Evolutionary conservation across 2,888 invertebrate species (phyloP).

Genomic region (Hydrotaea cyrtoneurina): DNA sequence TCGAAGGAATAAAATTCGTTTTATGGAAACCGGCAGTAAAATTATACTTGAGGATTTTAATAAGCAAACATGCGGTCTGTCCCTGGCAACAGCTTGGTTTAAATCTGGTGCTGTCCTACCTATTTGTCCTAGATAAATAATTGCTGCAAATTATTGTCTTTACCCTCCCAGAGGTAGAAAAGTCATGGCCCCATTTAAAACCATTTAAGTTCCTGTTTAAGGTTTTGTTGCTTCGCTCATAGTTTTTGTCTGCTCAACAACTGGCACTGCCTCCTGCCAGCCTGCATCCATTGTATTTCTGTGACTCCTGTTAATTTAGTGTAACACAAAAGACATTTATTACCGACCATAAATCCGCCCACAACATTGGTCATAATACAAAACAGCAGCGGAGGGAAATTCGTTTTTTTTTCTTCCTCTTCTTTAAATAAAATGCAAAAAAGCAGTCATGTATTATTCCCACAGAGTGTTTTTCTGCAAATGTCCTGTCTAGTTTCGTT

Average conservation of each 20-base stretch:
- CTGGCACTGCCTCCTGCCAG: background rate
- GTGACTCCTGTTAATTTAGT: slow-evolving; percentile 71
- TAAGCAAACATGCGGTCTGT: no score
- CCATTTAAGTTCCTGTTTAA: slow-evolving; percentile 53
- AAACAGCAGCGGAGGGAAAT: slow-evolving; percentile 23
- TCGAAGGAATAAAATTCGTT: no score
- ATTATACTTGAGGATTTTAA: no score
- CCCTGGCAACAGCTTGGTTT: no score
- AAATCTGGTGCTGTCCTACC: no score
- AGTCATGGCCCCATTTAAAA: slow-evolving; percentile 57
- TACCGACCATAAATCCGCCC: slow-evolving; percentile 73
- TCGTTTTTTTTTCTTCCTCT: no score
- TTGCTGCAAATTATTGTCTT: no score
- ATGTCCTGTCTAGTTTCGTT: slow-evolving; percentile 61
- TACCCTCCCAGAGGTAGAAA: no score
- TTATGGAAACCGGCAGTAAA: no score
- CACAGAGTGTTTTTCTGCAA: slow-evolving; percentile 49
- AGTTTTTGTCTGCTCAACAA: background rate
- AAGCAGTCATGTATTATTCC: slow-evolving; percentile 48
- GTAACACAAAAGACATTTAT: slow-evolving; percentile 72
- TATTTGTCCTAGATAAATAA: no score
- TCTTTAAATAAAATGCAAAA: slow-evolving; percentile 27
- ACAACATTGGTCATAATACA: slow-evolving; percentile 70
- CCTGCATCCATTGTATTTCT: slow-evolving; percentile 65
- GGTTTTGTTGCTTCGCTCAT: background rate